Base-by-base conservation (phyloP, 2,888 invertebrate species). In the Nomada hirtipes region DNA sequence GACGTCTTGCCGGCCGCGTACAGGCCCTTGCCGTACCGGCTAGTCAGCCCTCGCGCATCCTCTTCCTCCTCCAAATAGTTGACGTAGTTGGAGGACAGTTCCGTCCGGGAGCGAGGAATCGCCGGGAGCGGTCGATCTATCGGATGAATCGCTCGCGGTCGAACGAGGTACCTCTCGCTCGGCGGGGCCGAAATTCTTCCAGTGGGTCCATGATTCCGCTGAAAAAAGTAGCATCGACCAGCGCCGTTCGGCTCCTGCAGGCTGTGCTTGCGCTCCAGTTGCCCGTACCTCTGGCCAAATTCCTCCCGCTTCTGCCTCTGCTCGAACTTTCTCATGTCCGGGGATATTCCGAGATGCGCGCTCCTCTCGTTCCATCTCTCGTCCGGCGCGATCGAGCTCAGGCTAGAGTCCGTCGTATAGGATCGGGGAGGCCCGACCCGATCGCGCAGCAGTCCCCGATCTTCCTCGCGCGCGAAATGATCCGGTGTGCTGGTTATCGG, bases 111-210 rank as follows among this genome's bases (percentile, higher is more conserved):
- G 9, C 67, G 84, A 0, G 93, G 93, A 71, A 93, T 93, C 2
- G 91, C 93, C 0, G 93, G 93, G 2, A 93, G 79, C 0, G 93
- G 93, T n/a, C 93, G 88, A 65, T 93, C 93, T 1, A 92, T 82
- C 9, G 93, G 93, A 74, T 92, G 92, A 15, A 93, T 89, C 0
- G 90, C 92, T 44, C 92, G 88, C 0, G 93, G 92, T 23, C 92
- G 84, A 13, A 91, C 90, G 15, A 92, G 76, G 64, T 89, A 92
- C 50, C 93, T 84, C 68, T 92, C 93, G 29, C 85, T 86, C 0
- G 93, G 93, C 13, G 93, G 93, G 0, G 93, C 93, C 0, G 93
- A 93, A 36, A 90, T 92, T 65, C 93, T 89, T 0, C 93, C 93
- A 0, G 93, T 91, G 0, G 92, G 85, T 0, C 87, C 91, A 65